Percentiles rank a stretch among this genome's conserved stretches.
Evolutionary conservation across 2,113 vertebrate species (phyloP).

Genomic region (Martes martes): DNA sequence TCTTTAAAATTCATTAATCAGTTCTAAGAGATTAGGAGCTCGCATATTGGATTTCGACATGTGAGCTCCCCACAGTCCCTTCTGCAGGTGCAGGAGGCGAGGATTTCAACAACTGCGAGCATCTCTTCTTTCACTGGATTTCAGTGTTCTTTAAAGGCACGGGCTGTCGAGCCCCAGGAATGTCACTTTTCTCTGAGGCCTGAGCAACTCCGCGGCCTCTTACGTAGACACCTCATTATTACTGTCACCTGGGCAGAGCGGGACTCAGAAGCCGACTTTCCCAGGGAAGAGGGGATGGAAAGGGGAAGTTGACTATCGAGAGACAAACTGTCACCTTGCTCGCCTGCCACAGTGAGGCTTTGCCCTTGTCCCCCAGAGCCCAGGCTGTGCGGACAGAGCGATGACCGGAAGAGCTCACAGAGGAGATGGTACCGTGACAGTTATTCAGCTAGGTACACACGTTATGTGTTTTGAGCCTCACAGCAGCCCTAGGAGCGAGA

Average conservation of each 20-base stretch:
- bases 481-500: not conserved
- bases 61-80: not conserved
- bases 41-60: conserved; percentile 31
- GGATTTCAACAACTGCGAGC: conserved; percentile 42
- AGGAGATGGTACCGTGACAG: not conserved
- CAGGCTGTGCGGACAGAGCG: not conserved
- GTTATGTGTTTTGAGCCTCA: not conserved
- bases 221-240: conserved; percentile 44
- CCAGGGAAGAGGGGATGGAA: not conserved
- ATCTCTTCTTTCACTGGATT: conserved; percentile 44
- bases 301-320: not conserved
- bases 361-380: not conserved
- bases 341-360: not conserved
- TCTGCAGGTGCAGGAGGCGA: conserved; percentile 8
- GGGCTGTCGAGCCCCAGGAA: not conserved
- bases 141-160: conserved; percentile 55
- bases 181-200: conserved; percentile 28
- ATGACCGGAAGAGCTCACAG: not conserved
- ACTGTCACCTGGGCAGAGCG: not conserved
- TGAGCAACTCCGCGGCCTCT: not conserved
- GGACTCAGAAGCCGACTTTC: not conserved
- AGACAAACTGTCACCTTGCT: not conserved
- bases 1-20: conserved; percentile 74
- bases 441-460: not conserved
- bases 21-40: conserved; percentile 48